These are phyloP conservation scores for Pectinophora gossypiella DNA, from an alignment of 1,140 invertebrate genomes.

Conservation along the genomic window DNA sequence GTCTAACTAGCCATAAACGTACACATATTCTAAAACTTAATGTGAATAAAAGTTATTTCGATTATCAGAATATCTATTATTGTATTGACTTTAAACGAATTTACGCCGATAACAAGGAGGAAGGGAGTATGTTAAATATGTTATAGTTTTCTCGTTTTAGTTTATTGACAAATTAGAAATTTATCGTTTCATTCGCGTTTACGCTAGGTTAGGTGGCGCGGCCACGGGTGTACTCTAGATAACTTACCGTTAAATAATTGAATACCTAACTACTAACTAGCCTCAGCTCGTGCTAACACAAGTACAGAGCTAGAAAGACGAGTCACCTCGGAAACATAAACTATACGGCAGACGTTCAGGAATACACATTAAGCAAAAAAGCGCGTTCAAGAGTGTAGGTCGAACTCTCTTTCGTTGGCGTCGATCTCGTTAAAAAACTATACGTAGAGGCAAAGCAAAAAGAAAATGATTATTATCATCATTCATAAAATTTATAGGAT, in stretches of 20 bases:
- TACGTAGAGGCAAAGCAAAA: too few relatives aligned
- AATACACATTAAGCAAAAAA: too few relatives aligned
- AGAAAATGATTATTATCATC: too few relatives aligned
- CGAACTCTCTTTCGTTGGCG: too few relatives aligned
- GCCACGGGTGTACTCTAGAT: constrained; percentile 58
- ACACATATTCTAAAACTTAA: constrained; percentile 73
- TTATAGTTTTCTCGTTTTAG: constrained; percentile 62
- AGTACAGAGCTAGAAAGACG: too few relatives aligned
- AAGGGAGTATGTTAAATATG: constrained; percentile 42
- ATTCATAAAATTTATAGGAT: too few relatives aligned
- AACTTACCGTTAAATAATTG: constrained; percentile 54
- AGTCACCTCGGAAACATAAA: too few relatives aligned
- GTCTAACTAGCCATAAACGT: constrained; percentile 56
- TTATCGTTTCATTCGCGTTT: constrained; percentile 63
- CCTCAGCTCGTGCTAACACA: neutral
- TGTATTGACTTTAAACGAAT: constrained; percentile 64
- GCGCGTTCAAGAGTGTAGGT: too few relatives aligned
- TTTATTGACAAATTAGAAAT: constrained; percentile 66
- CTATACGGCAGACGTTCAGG: too few relatives aligned
- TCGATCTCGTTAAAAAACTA: too few relatives aligned
- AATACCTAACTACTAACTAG: constrained; percentile 33
- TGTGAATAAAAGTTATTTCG: constrained; percentile 71
- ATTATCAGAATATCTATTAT: constrained; percentile 70
- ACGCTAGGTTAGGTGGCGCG: constrained; percentile 68
- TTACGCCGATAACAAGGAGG: constrained; percentile 41